Percentiles rank a stretch among this genome's conserved stretches.
Conservation (phyloP, 2,888 invertebrate species). For the Catocala nupta region DNA sequence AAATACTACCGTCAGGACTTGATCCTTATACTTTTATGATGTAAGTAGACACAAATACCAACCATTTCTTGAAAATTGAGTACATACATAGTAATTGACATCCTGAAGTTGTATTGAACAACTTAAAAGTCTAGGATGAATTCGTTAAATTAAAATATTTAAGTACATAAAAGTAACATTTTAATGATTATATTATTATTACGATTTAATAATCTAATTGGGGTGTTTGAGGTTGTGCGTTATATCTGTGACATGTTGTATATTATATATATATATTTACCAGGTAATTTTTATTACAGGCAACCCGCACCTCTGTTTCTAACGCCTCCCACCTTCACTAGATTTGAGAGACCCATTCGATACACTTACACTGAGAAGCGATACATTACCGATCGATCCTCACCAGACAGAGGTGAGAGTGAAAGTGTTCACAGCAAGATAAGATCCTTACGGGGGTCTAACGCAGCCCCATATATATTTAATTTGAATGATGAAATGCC, state of each 20-base stretch:
- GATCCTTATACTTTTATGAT: slow-evolving; percentile 62
- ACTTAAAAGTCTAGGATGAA: no score
- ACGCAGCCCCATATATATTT: slow-evolving; percentile 89
- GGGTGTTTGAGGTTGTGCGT: no score
- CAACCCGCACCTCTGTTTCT: slow-evolving; percentile 88
- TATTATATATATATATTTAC: no score
- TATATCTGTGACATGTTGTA: no score
- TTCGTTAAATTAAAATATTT: no score
- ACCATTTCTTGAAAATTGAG: no score
- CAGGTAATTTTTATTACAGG: slow-evolving; percentile 51
- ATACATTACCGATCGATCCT: slow-evolving; percentile 50
- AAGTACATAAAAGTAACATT: no score
- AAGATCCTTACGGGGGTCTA: slow-evolving; percentile 68
- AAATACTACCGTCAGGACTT: slow-evolving; percentile 88
- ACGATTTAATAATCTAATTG: no score
- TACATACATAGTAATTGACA: no score
- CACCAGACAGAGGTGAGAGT: slow-evolving; percentile 63
- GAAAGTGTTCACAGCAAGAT: slow-evolving; percentile 69
- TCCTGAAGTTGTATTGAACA: no score
- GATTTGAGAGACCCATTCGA: slow-evolving; percentile 89
- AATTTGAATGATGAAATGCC: slow-evolving; percentile 89
- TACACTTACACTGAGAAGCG: slow-evolving; percentile 76
- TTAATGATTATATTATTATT: no score
- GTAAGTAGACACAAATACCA: slow-evolving; percentile 62
- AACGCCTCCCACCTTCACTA: slow-evolving; percentile 92